Base-by-base conservation (phyloP, 2,113 vertebrate genomes). In the Tringa solitaria region DNA sequence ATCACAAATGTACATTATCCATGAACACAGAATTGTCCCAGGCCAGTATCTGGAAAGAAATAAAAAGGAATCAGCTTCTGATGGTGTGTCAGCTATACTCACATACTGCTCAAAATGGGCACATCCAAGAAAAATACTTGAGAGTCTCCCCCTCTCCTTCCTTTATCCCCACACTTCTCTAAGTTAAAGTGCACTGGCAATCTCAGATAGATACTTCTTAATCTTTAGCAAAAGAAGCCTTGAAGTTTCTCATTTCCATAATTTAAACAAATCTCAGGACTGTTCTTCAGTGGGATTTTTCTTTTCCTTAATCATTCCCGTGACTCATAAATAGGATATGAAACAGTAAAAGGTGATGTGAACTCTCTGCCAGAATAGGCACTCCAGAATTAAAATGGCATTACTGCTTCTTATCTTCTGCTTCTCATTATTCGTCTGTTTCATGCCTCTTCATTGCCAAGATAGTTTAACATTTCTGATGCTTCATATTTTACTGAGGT, bases 331-430 rank as follows among this genome's bases (percentile, higher is more conserved):
- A 95, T 68, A 95, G 79, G 64, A 93, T 95, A 91, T 78, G 63
- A 94, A 96, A 92, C 33, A 60, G 59, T 51, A 93, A 76, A 92
- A 93, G 75, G 83, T 93, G 76, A 84, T 68, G 45, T 87, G 73
- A 96, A 95, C 96, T 95, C 95, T 72, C 74, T 85, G 39, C 68
- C 87, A 87, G 63, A 87, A 88, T 5, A 94, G 95, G 54, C 75
- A 86, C 76, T 95, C 53, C 87, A 95, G 75, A 95, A 83, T 82
- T 39, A 93, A 96, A 95, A 94, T 72, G 72, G 65, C 61, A 89
- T 97, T 97, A 95, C 96, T 90, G 78, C 73, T 97, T 91, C 88
- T 97, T 97, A 96, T 97, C 96, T 95, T 75, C 75, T 84, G 77
- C 61, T 93, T 82, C 94, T 96, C 93, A 94, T 97, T 97, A 97